Evolutionary conservation across 1,140 invertebrate genomes (phyloP).

Genomic region (Scaptomyza hsui): DNA sequence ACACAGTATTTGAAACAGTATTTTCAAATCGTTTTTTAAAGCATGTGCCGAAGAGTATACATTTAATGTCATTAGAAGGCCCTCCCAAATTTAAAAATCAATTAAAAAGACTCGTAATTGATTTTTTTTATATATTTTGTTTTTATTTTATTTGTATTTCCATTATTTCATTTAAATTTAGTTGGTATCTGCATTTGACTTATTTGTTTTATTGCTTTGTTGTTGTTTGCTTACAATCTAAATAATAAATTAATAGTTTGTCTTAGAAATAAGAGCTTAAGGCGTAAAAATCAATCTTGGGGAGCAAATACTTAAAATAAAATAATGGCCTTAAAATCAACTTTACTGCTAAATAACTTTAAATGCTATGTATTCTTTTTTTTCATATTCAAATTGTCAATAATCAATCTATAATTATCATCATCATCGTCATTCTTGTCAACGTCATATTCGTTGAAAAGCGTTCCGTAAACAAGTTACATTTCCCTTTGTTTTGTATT

Average conservation of each 20-base stretch:
- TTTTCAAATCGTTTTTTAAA: too few species aligned
- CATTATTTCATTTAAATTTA: constrained; percentile 70
- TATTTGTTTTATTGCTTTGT: constrained; percentile 67
- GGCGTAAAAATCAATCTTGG: constrained; percentile 66
- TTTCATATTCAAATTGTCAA: constrained; percentile 71
- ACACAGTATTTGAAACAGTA: too few species aligned
- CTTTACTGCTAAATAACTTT: constrained; percentile 80
- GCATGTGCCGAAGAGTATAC: too few species aligned
- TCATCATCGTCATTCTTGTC: constrained; percentile 54
- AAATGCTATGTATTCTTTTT: constrained; percentile 72
- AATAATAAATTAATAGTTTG: constrained; percentile 82
- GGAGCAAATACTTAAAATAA: constrained; percentile 33
- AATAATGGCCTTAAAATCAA: constrained; percentile 42
- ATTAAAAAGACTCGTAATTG: neutral
- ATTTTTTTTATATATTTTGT: constrained; percentile 32
- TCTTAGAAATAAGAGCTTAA: constrained; percentile 70
- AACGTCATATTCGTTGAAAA: constrained; percentile 49
- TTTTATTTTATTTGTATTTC: constrained; percentile 77
- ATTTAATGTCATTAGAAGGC: too few species aligned
- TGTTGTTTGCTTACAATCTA: constrained; percentile 73
- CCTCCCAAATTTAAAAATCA: too few species aligned
- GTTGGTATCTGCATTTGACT: constrained; percentile 70
- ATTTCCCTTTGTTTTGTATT: constrained; percentile 5
- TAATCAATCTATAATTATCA: constrained; percentile 80
- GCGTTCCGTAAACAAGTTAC: constrained; percentile 25